Percentiles rank a stretch among this genome's conserved stretches.
Evolutionary conservation across 2,888 invertebrate genomes (phyloP).

Genomic region (Chironomus riparius): DNA sequence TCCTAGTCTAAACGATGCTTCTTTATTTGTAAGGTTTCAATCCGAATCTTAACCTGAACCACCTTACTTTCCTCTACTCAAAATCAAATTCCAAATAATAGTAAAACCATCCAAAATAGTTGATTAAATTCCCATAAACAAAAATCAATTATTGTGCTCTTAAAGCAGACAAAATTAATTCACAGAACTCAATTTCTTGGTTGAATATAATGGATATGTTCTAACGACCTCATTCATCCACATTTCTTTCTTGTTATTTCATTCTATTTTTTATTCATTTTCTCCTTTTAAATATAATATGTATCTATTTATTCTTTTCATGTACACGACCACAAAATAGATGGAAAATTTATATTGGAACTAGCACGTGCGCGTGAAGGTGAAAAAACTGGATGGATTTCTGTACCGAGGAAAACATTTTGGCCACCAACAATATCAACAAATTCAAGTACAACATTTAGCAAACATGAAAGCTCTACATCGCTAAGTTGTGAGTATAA

Average conservation of each 20-base stretch:
- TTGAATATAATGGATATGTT: background rate
- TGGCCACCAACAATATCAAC: conserved; percentile 72
- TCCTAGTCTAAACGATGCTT: too few relatives aligned
- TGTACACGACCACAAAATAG: conserved; percentile 43
- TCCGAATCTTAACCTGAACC: too few relatives aligned
- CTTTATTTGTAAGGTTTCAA: too few relatives aligned
- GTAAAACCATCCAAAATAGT: too few relatives aligned
- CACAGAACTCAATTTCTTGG: too few relatives aligned
- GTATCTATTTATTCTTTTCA: background rate
- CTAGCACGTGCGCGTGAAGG: conserved; percentile 66
- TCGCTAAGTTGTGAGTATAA: conserved; percentile 64
- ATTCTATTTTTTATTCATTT: background rate
- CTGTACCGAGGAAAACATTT: conserved; percentile 79
- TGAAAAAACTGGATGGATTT: conserved; percentile 79
- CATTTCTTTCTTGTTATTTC: background rate
- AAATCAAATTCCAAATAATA: too few relatives aligned
- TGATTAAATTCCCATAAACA: too few relatives aligned
- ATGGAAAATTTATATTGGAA: conserved; percentile 86
- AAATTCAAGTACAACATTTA: conserved; percentile 47
- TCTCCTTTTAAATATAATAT: too few relatives aligned
- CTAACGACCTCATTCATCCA: background rate
- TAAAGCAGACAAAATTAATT: too few relatives aligned
- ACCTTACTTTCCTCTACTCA: too few relatives aligned
- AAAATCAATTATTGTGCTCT: too few relatives aligned
- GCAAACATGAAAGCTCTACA: conserved; percentile 62